A percentile compares a stretch with the other conserved stretches of the same genome.
These are phyloP conservation scores for Triplophysa yarkandensis DNA, from an alignment of 2,797 vertebrate species.

Conservation along the genomic window DNA sequence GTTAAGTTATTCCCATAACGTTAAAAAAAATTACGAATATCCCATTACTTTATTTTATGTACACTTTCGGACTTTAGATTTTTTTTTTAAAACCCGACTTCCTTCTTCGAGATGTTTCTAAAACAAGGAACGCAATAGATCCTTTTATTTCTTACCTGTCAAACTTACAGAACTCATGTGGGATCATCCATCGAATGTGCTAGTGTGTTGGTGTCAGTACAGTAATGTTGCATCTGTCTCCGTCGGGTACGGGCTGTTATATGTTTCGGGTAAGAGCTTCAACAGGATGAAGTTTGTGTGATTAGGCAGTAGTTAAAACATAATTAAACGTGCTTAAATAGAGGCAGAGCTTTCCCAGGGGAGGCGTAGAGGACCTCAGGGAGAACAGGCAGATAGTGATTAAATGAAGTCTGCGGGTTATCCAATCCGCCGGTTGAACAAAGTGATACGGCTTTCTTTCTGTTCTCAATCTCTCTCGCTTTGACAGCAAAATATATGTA, in stretches of 20 bases:
- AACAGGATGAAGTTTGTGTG: slow-evolving; percentile 65
- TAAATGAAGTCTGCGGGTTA: slow-evolving; percentile 71
- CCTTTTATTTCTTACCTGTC: background rate
- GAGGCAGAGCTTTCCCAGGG: slow-evolving; percentile 41
- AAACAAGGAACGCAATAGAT: background rate
- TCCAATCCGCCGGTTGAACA: slow-evolving; percentile 56
- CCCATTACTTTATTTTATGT: too few species aligned
- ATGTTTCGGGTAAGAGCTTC: slow-evolving; percentile 55
- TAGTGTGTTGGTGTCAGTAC: background rate
- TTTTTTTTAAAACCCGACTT: too few species aligned
- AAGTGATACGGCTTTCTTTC: slow-evolving; percentile 53
- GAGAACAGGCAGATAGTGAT: slow-evolving; percentile 64
- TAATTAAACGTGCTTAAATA: slow-evolving; percentile 67
- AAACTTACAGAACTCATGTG: background rate
- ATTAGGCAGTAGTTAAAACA: slow-evolving; percentile 63
- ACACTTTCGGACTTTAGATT: too few species aligned
- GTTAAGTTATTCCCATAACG: too few species aligned
- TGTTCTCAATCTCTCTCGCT: slow-evolving; percentile 35
- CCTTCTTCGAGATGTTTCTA: background rate
- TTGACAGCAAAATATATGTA: slow-evolving; percentile 68
- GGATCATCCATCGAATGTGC: background rate
- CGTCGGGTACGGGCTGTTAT: background rate
- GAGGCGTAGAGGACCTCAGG: slow-evolving; percentile 55
- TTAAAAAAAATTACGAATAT: too few species aligned
- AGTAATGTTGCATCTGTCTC: background rate